Conservation (phyloP, 2,797 vertebrate genomes). For the Dendrocincla tyrannina region DNA sequence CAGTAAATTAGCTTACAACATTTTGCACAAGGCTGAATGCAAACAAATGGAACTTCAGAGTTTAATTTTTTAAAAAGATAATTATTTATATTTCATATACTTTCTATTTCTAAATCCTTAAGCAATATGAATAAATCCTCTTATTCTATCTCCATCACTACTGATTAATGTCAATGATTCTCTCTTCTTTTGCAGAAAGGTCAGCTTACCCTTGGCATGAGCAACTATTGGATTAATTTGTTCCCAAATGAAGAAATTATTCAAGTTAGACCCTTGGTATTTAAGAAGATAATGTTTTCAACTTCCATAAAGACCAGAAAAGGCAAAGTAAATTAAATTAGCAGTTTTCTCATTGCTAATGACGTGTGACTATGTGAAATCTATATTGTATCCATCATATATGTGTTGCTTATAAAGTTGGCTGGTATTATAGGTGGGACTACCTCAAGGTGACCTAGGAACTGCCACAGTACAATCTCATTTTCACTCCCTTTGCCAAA, state of each 20-base stretch:
- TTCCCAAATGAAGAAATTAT: not conserved
- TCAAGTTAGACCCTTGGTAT: not conserved
- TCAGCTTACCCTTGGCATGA: not conserved
- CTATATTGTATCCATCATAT: not conserved
- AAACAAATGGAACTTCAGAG: not conserved
- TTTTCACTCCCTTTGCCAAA: conserved; percentile 14
- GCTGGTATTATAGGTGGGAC: not conserved
- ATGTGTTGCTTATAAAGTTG: not conserved
- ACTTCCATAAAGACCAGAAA: not conserved
- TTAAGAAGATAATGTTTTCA: not conserved
- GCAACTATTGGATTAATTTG: not conserved
- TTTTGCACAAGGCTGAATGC: not conserved
- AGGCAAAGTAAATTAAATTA: not conserved
- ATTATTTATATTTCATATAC: not conserved
- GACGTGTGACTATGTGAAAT: not conserved
- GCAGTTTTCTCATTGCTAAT: not conserved
- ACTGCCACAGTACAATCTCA: not conserved
- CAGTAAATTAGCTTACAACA: not conserved
- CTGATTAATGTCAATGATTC: not conserved
- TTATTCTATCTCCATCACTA: not conserved
- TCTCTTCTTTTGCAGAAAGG: not conserved
- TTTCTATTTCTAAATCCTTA: not conserved
- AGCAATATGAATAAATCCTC: not conserved
- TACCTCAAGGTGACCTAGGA: conserved; percentile 10
- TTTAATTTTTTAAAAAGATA: not conserved